phyloP scores from a whole-genome alignment of 2,113 vertebrate genomes.

The Egretta garzetta region DNA sequence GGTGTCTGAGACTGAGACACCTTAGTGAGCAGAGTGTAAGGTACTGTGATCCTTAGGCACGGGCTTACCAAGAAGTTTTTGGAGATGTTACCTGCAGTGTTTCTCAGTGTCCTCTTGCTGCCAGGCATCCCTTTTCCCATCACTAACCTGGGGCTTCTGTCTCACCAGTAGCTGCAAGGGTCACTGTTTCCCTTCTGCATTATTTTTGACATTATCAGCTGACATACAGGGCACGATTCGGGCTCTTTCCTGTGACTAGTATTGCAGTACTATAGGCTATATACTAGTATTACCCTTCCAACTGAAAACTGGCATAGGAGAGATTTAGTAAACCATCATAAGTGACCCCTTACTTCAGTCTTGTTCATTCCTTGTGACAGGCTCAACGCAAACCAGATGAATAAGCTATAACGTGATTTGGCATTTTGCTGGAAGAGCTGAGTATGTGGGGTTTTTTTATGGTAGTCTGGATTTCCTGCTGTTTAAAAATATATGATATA shows the following conservation, averaged over 20 bases:
- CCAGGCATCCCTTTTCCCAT: neutral
- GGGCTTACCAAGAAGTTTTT: neutral
- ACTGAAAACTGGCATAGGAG: neutral
- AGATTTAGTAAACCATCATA: neutral
- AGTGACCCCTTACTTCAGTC: neutral
- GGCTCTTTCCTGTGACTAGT: neutral
- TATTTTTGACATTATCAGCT: neutral
- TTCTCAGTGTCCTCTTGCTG: neutral
- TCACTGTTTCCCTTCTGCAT: neutral
- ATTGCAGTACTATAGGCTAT: neutral
- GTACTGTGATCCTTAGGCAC: neutral
- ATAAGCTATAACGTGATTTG: accelerated
- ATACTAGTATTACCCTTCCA: neutral
- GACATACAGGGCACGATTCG: neutral
- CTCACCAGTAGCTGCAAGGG: neutral
- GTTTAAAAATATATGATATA: neutral
- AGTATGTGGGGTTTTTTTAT: neutral
- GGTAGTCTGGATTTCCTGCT: neutral
- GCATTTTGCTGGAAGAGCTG: neutral
- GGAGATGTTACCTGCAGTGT: neutral
- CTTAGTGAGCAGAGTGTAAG: neutral
- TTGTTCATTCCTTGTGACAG: neutral
- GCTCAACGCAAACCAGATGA: neutral
- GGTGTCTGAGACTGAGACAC: neutral
- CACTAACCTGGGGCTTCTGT: neutral